phyloP scores from a whole-genome alignment of 2,888 invertebrate species.

The Mellilla xanthometata region DNA sequence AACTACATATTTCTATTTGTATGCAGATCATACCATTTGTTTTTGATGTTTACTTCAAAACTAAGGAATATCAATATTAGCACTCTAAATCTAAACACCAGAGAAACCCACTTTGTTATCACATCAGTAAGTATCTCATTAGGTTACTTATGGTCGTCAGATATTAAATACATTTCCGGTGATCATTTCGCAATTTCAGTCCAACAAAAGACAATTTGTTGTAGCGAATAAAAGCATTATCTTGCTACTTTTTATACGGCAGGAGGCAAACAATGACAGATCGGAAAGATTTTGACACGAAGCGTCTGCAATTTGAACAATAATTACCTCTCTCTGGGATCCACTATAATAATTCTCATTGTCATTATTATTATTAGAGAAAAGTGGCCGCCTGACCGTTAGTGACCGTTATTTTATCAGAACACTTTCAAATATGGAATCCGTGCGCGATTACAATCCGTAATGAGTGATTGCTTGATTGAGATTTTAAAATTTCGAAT shows the following conservation, averaged over 20 bases:
- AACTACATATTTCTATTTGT: too few species aligned
- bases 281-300: slow-evolving; percentile 28
- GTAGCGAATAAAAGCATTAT: background rate
- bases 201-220: too few species aligned
- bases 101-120: too few species aligned
- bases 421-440: slow-evolving; percentile 51
- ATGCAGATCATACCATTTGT: too few species aligned
- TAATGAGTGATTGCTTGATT: slow-evolving; percentile 36
- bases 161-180: too few species aligned
- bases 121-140: too few species aligned
- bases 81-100: too few species aligned
- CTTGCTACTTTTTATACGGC: slow-evolving; percentile 8
- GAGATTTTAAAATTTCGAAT: slow-evolving; percentile 31
- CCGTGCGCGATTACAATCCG: slow-evolving; percentile 42
- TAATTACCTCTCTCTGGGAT: slow-evolving; percentile 36
- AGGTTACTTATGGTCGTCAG: too few species aligned
- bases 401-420: slow-evolving; percentile 44
- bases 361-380: slow-evolving; percentile 41
- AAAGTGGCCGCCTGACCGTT: slow-evolving; percentile 43
- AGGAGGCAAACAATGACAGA: slow-evolving; percentile 16
- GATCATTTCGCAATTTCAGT: too few species aligned
- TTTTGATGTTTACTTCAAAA: too few species aligned
- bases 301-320: slow-evolving; percentile 33
- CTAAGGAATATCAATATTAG: too few species aligned
- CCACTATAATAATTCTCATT: slow-evolving; percentile 38